Evolutionary conservation across 2,113 vertebrate genomes (phyloP).

Genomic region (Mirza zaza): DNA sequence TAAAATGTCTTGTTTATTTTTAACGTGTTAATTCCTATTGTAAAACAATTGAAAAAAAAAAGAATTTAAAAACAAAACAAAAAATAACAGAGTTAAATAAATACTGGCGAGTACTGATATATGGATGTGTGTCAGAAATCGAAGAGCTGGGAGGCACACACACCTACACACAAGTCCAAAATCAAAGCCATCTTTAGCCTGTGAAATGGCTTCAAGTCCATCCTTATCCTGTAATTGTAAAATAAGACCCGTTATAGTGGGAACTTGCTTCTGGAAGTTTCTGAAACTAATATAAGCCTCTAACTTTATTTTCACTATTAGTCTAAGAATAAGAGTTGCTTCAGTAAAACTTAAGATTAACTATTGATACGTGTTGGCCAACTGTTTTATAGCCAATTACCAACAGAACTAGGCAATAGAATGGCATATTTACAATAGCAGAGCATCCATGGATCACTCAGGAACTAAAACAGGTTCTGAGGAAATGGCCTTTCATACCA

Average conservation of each 20-base stretch:
- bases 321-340: conserved; percentile 2
- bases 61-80: conserved; percentile 7
- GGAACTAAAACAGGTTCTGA: background rate
- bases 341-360: background rate
- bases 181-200: background rate
- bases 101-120: background rate
- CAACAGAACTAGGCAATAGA: background rate
- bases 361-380: background rate
- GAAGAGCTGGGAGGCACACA: background rate
- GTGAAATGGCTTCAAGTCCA: background rate
- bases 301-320: background rate
- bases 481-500: background rate
- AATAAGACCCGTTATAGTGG: background rate
- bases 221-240: background rate
- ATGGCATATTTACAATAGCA: background rate
- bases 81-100: background rate
- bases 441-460: background rate
- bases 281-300: background rate
- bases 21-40: background rate
- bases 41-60: background rate
- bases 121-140: background rate
- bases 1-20: background rate
- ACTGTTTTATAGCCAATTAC: background rate
- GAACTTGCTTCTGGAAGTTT: background rate
- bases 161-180: background rate